Conservation (phyloP, 2,113 vertebrate genomes). For the Etheostoma spectabile region DNA sequence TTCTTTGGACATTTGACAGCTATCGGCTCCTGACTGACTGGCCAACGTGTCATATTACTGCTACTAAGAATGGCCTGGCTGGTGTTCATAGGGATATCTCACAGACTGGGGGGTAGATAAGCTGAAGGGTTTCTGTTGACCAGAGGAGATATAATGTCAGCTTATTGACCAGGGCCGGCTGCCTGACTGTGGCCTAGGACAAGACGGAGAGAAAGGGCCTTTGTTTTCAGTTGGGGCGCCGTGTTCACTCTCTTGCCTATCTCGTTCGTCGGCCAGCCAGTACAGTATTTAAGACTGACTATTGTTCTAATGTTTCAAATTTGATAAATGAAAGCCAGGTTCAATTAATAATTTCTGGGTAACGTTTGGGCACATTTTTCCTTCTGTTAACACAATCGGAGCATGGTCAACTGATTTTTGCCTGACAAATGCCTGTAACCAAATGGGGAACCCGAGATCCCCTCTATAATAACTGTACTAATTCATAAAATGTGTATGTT, state of each 20-base stretch:
- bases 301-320: constrained; percentile 30
- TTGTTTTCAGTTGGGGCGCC: constrained; percentile 58
- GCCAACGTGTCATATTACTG: constrained; percentile 6
- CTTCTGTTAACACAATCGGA: constrained; percentile 28
- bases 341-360: constrained; percentile 8
- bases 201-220: constrained; percentile 56
- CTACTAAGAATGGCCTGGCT: constrained; percentile 30
- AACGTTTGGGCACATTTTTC: neutral
- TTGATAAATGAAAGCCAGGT: constrained; percentile 20
- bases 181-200: constrained; percentile 39
- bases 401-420: constrained; percentile 45
- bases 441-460: constrained; percentile 26
- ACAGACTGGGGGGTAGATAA: constrained; percentile 63
- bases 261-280: neutral
- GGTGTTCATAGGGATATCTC: constrained; percentile 45
- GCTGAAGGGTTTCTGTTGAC: constrained; percentile 33
- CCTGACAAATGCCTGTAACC: constrained; percentile 10
- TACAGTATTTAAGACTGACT: constrained; percentile 9
- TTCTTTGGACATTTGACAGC: constrained; percentile 6
- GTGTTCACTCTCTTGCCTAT: constrained; percentile 30
- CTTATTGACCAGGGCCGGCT: constrained; percentile 52
- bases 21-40: constrained; percentile 24
- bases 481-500: constrained; percentile 11
- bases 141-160: constrained; percentile 64
- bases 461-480: neutral